phyloP scores from a whole-genome alignment of 2,113 vertebrate genomes.

The Pungitius pungitius region DNA sequence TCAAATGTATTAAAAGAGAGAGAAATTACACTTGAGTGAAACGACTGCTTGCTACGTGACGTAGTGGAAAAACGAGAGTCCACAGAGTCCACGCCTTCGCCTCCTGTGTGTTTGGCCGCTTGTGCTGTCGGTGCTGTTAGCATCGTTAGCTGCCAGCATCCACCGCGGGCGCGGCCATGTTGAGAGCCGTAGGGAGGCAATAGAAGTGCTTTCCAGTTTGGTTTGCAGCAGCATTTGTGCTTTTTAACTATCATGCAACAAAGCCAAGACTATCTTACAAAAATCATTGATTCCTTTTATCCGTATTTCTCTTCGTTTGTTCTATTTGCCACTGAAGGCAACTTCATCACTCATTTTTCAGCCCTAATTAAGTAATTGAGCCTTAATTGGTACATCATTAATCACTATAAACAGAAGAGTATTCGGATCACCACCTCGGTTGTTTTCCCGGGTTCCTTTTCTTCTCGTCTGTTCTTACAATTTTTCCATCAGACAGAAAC shows the following conservation, averaged over 20 bases:
- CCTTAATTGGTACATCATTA: conserved; percentile 16
- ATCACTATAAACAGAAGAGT: conserved; percentile 7
- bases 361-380: neutral
- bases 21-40: neutral
- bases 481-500: neutral
- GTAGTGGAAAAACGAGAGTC: too few species aligned
- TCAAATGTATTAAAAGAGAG: neutral
- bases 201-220: too few species aligned
- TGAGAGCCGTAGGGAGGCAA: neutral
- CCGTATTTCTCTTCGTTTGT: neutral
- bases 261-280: too few species aligned
- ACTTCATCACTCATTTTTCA: conserved; percentile 9
- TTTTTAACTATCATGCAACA: too few species aligned
- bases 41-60: neutral
- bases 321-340: neutral
- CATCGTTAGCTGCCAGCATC: neutral
- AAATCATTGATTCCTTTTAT: neutral
- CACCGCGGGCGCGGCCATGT: neutral
- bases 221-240: too few species aligned
- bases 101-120: neutral
- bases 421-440: neutral
- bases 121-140: neutral
- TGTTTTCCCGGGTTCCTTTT: neutral
- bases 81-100: too few species aligned
- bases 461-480: neutral